Percentiles rank a stretch among this genome's conserved stretches.
Conservation (phyloP, 2,888 invertebrate genomes). For the Seladonia tumulorum region DNA sequence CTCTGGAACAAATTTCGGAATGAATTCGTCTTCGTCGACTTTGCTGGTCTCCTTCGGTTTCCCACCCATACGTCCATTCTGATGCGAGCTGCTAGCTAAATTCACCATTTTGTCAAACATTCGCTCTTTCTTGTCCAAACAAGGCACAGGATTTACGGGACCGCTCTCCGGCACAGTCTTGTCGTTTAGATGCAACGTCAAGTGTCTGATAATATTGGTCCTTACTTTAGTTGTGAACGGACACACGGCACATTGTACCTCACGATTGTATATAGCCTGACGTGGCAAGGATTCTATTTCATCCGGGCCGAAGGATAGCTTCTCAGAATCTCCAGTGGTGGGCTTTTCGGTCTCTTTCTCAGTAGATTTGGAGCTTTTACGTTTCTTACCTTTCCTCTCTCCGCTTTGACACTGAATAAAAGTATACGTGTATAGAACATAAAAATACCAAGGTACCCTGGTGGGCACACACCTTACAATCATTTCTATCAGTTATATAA, state of each 20-base stretch:
- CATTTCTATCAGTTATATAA: neutral
- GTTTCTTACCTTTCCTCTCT: conserved; percentile 74
- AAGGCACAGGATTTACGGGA: conserved; percentile 93
- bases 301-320: conserved; percentile 85
- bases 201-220: conserved; percentile 89
- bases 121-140: conserved; percentile 90
- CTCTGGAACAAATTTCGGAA: conserved; percentile 82
- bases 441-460: neutral
- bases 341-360: conserved; percentile 70
- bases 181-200: conserved; percentile 88
- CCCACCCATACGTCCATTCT: conserved; percentile 83
- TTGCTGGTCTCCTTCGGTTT: conserved; percentile 70
- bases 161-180: conserved; percentile 88
- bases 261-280: conserved; percentile 87
- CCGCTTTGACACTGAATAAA: conserved; percentile 27
- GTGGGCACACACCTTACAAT: neutral
- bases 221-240: conserved; percentile 89
- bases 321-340: conserved; percentile 69
- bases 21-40: conserved; percentile 67
- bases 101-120: conserved; percentile 95
- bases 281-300: conserved; percentile 89
- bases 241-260: conserved; percentile 88
- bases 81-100: conserved; percentile 89
- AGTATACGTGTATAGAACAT: neutral
- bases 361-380: conserved; percentile 63